Evolutionary conservation across 1,140 invertebrate species (phyloP).

Genomic region (Trachymyrmex cornetzi): DNA sequence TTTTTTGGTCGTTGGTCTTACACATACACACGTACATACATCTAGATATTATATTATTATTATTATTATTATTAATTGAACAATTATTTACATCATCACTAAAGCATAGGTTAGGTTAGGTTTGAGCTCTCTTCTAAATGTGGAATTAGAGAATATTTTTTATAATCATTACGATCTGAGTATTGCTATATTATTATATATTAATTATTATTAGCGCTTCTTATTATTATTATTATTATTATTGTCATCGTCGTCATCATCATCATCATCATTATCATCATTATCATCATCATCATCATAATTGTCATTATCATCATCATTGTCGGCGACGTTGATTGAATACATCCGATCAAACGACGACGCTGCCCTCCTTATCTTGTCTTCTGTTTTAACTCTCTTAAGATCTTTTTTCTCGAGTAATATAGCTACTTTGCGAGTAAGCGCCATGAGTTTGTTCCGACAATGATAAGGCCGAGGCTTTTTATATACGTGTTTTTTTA

Average conservation of each 20-base stretch:
- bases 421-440: slow-evolving; percentile 75
- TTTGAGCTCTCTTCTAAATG: slow-evolving; percentile 85
- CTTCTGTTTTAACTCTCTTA: slow-evolving; percentile 68
- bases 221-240: slow-evolving; percentile 29
- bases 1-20: slow-evolving; percentile 65
- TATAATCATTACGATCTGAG: slow-evolving; percentile 84
- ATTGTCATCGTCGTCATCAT: slow-evolving; percentile 12
- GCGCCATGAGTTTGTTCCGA: slow-evolving; percentile 80
- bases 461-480: slow-evolving; percentile 82
- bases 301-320: slow-evolving; percentile 27
- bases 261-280: neutral
- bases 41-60: slow-evolving; percentile 68
- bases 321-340: slow-evolving; percentile 38
- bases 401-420: slow-evolving; percentile 76
- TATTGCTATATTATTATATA: slow-evolving; percentile 84
- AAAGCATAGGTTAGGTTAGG: slow-evolving; percentile 72
- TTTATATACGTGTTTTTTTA: slow-evolving; percentile 82
- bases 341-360: slow-evolving; percentile 18
- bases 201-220: slow-evolving; percentile 40
- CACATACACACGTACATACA: slow-evolving; percentile 32
- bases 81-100: slow-evolving; percentile 67
- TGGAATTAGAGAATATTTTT: slow-evolving; percentile 85
- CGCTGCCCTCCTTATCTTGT: slow-evolving; percentile 16
- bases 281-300: too few species aligned
- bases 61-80: slow-evolving; percentile 72